These are phyloP conservation scores for Oedothorax gibbosus DNA, from an alignment of 1,140 invertebrate species.

Conservation along the genomic window DNA sequence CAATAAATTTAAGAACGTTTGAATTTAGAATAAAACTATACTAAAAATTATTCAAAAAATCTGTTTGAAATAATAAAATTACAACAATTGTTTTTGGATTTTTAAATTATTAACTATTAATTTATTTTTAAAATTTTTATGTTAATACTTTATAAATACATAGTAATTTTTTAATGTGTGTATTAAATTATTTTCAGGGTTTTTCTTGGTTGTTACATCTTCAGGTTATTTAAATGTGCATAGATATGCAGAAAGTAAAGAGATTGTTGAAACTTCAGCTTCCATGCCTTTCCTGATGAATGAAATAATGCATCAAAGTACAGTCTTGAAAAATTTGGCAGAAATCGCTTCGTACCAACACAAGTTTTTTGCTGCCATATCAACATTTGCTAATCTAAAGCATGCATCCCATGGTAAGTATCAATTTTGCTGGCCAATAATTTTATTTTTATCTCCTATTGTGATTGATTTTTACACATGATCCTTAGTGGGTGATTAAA, in stretches of 20 bases:
- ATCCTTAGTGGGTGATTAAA: too few species aligned
- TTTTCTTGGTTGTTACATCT: constrained; percentile 4
- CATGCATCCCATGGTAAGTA: constrained; percentile 21
- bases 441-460: too few species aligned
- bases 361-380: constrained; percentile 23
- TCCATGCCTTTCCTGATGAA: constrained; percentile 19
- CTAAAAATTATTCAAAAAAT: too few species aligned
- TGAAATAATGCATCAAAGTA: constrained; percentile 27
- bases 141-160: neutral
- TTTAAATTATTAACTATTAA: neutral
- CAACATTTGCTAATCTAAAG: constrained; percentile 31
- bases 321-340: constrained; percentile 5
- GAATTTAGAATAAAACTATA: too few species aligned
- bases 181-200: constrained; percentile 19
- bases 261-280: neutral
- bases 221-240: constrained; percentile 19
- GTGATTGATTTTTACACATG: too few species aligned
- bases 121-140: neutral
- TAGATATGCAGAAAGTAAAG: neutral
- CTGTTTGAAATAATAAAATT: too few species aligned
- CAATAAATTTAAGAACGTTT: too few species aligned
- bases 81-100: too few species aligned
- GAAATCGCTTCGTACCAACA: neutral
- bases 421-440: too few species aligned
- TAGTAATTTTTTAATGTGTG: neutral